A percentile compares a stretch with the other conserved stretches of the same genome.
Conservation (phyloP, 2,888 invertebrate genomes). For the Linyphia triangularis region DNA sequence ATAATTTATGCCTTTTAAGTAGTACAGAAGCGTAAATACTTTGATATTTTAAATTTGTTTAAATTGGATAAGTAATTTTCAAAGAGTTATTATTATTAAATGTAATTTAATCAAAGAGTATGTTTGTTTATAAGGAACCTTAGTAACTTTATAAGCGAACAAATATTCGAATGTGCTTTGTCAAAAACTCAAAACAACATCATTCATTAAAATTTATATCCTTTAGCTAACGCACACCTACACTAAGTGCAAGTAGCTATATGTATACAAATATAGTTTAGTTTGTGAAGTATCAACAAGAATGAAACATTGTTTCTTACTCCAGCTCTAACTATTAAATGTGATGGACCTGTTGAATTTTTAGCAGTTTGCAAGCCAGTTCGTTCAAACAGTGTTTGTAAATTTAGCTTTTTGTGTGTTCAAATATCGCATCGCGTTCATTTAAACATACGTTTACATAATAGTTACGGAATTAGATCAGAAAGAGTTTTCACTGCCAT, state of each 20-base stretch:
- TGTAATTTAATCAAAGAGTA: too few relatives aligned
- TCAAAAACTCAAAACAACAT: not conserved
- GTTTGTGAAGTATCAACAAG: not conserved
- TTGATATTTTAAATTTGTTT: too few relatives aligned
- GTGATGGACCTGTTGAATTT: not conserved
- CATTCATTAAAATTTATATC: not conserved
- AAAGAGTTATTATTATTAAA: too few relatives aligned
- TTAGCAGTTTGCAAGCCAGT: not conserved
- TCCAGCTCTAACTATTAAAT: not conserved
- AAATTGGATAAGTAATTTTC: too few relatives aligned
- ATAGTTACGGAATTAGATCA: not conserved
- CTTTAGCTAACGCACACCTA: conserved; percentile 1
- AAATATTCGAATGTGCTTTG: too few relatives aligned
- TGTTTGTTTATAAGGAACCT: too few relatives aligned
- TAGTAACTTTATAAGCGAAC: too few relatives aligned
- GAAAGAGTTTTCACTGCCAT: conserved; percentile 18
- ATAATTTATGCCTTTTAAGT: too few relatives aligned
- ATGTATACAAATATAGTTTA: not conserved
- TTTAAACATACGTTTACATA: conserved; percentile 10
- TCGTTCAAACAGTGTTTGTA: not conserved
- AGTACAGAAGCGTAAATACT: too few relatives aligned
- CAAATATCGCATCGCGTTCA: not conserved
- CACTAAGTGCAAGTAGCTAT: conserved; percentile 3
- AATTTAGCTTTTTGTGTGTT: not conserved
- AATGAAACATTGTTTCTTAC: not conserved